These are phyloP conservation scores for Nycticorax nycticorax DNA, from an alignment of 2,113 vertebrate genomes.

Conservation along the genomic window DNA sequence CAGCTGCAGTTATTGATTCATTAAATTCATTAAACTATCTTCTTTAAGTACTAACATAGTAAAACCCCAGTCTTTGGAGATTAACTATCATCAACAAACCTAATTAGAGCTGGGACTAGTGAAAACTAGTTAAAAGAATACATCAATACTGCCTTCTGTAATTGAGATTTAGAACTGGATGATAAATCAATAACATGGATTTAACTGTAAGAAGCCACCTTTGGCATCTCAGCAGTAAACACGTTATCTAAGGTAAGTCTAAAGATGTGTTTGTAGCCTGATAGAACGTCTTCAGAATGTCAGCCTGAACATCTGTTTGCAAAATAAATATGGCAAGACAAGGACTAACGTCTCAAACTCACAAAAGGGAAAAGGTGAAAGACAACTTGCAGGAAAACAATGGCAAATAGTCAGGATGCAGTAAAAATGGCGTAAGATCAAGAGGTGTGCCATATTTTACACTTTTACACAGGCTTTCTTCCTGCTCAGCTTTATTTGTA, in stretches of 20 bases:
- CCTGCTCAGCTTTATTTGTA: not conserved
- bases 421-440: not conserved
- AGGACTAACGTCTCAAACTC: not conserved
- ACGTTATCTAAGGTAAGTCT: not conserved
- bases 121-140: not conserved
- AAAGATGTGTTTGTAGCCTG: not conserved
- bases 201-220: not conserved
- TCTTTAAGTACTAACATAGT: not conserved
- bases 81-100: not conserved
- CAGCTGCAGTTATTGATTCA: slow-evolving; percentile 1
- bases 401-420: not conserved
- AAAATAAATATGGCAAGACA: not conserved
- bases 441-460: not conserved
- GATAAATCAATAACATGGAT: not conserved
- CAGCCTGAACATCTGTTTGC: not conserved
- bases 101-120: not conserved
- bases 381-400: not conserved
- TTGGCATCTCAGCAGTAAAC: not conserved
- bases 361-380: not conserved
- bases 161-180: not conserved
- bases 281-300: not conserved
- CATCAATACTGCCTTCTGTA: not conserved
- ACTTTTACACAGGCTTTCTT: not conserved
- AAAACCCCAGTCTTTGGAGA: not conserved
- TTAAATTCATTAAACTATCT: slow-evolving; percentile 24